Conservation (phyloP, 2,797 vertebrate genomes). For the Sciurus carolinensis region DNA sequence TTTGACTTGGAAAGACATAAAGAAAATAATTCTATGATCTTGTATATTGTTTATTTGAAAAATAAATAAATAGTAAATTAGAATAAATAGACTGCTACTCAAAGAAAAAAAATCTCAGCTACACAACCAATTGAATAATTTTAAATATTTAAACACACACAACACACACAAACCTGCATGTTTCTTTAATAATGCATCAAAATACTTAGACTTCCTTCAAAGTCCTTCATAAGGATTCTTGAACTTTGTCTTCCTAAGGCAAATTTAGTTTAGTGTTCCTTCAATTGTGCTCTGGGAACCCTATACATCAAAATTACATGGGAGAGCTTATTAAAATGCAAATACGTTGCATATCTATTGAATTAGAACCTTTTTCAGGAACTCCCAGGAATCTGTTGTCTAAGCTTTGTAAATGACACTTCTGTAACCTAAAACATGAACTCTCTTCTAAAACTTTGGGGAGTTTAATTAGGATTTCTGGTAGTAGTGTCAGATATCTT, state of each 20-base stretch:
- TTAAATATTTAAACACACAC: not conserved
- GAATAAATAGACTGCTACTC: constrained; percentile 10
- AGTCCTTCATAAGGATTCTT: constrained; percentile 10
- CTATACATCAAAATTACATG: not conserved
- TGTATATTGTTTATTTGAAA: constrained; percentile 10
- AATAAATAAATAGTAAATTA: not conserved
- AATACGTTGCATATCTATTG: not conserved
- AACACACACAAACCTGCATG: not conserved
- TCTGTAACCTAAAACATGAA: constrained; percentile 43
- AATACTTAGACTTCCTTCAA: constrained; percentile 4
- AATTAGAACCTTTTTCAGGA: not conserved
- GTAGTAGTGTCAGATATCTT: constrained; percentile 27
- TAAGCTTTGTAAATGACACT: not conserved
- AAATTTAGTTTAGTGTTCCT: constrained; percentile 27
- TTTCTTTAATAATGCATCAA: constrained; percentile 36
- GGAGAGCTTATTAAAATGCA: not conserved
- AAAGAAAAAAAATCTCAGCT: not conserved
- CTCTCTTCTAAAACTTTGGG: constrained; percentile 24
- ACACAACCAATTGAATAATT: not conserved
- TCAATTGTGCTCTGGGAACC: not conserved
- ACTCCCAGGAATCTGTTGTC: not conserved
- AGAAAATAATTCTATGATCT: constrained; percentile 34
- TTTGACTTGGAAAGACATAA: constrained; percentile 37
- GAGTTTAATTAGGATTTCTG: constrained; percentile 36
- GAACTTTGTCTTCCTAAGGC: constrained; percentile 47